phyloP scores from a whole-genome alignment of 2,113 vertebrate species.

The Menidia beryllina region DNA sequence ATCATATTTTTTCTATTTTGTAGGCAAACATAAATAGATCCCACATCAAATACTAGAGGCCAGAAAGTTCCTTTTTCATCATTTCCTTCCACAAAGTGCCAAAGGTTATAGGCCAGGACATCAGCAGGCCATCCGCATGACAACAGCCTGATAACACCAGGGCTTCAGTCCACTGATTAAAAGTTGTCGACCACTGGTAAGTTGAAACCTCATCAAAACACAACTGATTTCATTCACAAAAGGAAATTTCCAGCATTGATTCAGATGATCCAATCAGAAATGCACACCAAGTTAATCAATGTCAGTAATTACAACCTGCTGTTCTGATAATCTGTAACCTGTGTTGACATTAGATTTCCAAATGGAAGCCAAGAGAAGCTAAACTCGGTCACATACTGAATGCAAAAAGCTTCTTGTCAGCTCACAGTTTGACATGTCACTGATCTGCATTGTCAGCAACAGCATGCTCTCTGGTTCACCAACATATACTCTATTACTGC shows the following conservation, averaged over 20 bases:
- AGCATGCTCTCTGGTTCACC: conserved; percentile 3
- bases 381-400: neutral
- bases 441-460: conserved; percentile 41
- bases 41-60: too few species aligned
- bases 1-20: too few species aligned
- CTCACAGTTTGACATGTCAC: conserved; percentile 32
- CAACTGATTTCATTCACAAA: neutral
- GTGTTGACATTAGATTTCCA: conserved; percentile 3
- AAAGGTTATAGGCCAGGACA: conserved; percentile 19
- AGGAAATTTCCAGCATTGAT: neutral
- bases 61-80: too few species aligned
- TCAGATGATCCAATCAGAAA: neutral
- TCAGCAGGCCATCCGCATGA: neutral
- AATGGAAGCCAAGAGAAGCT: conserved; percentile 16
- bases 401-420: conserved; percentile 26
- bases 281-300: neutral
- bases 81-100: neutral
- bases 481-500: conserved; percentile 2
- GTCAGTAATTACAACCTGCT: neutral
- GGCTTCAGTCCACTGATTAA: neutral
- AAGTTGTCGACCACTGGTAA: neutral
- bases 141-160: neutral
- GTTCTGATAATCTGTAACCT: neutral
- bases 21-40: too few species aligned
- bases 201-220: neutral